Percentiles rank a stretch among this genome's conserved stretches.
phyloP scores from a whole-genome alignment of 2,888 invertebrate genomes.

The Trichogramma dendrolimi region DNA sequence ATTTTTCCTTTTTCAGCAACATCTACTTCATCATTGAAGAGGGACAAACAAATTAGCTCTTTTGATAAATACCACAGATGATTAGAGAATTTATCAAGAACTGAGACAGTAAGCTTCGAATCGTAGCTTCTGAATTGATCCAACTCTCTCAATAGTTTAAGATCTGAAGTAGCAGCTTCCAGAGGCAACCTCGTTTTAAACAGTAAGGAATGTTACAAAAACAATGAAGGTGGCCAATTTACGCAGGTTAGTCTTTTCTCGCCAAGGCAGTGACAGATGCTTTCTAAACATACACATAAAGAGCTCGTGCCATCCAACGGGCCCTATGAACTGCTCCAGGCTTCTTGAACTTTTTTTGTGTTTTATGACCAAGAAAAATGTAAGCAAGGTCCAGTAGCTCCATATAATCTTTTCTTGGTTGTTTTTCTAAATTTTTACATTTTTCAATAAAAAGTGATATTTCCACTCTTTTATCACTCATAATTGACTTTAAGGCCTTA shows the following conservation, averaged over 20 bases:
- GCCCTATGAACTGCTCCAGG: constrained; percentile 36
- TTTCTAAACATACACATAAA: constrained; percentile 33
- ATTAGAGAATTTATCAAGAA: constrained; percentile 4
- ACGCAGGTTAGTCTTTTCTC: too few species aligned
- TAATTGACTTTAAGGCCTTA: neutral
- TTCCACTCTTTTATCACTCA: neutral
- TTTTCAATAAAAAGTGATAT: constrained; percentile 2
- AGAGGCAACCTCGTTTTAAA: too few species aligned
- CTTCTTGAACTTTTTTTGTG: constrained; percentile 13
- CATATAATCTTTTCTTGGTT: constrained; percentile 31
- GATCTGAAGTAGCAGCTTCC: too few species aligned
- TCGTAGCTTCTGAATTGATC: constrained; percentile 7
- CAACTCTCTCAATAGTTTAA: neutral
- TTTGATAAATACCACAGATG: constrained; percentile 23
- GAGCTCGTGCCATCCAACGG: constrained; percentile 37
- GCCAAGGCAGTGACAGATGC: too few species aligned
- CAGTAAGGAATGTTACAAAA: too few species aligned
- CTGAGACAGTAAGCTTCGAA: constrained; percentile 3
- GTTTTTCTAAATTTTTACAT: constrained; percentile 1
- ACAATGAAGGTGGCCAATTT: too few species aligned
- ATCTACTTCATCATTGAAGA: constrained; percentile 16
- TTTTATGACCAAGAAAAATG: constrained; percentile 28
- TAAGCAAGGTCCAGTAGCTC: constrained; percentile 31
- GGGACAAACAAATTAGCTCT: constrained; percentile 10
- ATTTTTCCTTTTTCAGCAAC: constrained; percentile 11